phyloP scores from a whole-genome alignment of 1,140 invertebrate species.

The Neodiprion lecontei region DNA sequence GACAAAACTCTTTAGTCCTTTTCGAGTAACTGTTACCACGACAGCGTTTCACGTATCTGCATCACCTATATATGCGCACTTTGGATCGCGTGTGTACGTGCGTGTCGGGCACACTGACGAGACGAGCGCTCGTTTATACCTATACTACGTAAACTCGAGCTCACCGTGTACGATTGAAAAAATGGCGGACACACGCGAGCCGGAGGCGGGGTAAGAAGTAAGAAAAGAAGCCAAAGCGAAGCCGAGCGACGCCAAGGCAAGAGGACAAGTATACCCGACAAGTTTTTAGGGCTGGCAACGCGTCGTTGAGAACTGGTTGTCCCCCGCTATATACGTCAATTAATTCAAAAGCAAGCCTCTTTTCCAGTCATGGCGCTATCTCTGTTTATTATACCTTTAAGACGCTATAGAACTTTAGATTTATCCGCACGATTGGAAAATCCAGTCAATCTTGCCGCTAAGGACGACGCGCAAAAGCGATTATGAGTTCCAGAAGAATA shows the following conservation, averaged over 20 bases:
- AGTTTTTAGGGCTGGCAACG: not conserved
- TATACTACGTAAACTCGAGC: too few relatives aligned
- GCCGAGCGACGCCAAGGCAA: conserved; percentile 1
- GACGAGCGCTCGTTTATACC: too few relatives aligned
- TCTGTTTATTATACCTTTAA: not conserved
- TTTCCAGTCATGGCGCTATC: not conserved
- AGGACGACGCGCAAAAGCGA: too few relatives aligned
- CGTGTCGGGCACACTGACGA: too few relatives aligned
- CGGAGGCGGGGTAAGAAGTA: not conserved
- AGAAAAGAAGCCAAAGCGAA: conserved; percentile 2
- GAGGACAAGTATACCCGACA: not conserved
- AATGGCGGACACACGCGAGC: conserved; percentile 3
- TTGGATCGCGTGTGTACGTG: too few relatives aligned
- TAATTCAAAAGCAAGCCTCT: not conserved
- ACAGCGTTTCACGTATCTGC: too few relatives aligned
- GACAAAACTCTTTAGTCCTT: too few relatives aligned
- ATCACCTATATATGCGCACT: too few relatives aligned
- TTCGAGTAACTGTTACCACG: too few relatives aligned
- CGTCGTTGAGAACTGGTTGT: conserved; percentile 5
- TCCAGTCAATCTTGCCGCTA: too few relatives aligned
- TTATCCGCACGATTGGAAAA: not conserved
- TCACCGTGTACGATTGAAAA: not conserved
- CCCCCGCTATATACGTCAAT: not conserved
- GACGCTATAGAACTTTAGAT: not conserved
- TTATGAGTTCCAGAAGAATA: too few relatives aligned